phyloP scores from a whole-genome alignment of 2,113 vertebrate species.

The Larimichthys polyactis region DNA sequence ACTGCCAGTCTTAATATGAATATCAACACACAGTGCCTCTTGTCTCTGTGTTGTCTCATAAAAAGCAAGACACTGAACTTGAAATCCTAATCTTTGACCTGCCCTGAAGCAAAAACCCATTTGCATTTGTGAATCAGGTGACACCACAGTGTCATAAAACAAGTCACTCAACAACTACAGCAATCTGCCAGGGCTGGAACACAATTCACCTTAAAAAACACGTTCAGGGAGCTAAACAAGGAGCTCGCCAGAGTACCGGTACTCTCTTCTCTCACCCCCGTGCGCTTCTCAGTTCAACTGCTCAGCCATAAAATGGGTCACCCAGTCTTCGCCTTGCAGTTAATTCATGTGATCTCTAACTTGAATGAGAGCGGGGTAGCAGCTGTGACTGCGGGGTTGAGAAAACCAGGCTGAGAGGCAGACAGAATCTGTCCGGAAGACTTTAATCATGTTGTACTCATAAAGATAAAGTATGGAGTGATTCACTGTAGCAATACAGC shows the following conservation, averaged over 20 bases:
- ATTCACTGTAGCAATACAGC: slow-evolving; percentile 21
- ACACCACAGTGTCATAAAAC: neutral
- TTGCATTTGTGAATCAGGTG: neutral
- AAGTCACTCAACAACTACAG: neutral
- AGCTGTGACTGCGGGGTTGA: slow-evolving; percentile 45
- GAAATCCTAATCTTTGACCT: neutral
- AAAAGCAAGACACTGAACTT: neutral
- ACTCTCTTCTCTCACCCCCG: neutral
- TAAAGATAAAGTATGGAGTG: slow-evolving; percentile 13
- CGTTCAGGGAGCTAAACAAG: neutral
- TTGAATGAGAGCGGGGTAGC: slow-evolving; percentile 41
- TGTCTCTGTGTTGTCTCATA: neutral
- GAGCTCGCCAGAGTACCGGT: neutral
- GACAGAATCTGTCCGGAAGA: slow-evolving; percentile 26
- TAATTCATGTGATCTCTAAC: slow-evolving; percentile 68
- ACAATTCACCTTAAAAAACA: neutral
- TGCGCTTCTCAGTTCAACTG: slow-evolving; percentile 40
- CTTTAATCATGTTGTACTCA: slow-evolving; percentile 24
- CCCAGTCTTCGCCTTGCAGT: slow-evolving; percentile 61
- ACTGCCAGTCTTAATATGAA: neutral
- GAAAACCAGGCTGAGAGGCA: slow-evolving; percentile 20
- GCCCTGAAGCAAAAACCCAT: neutral
- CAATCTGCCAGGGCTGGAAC: neutral
- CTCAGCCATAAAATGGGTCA: slow-evolving; percentile 73
- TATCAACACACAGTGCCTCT: neutral